Percentiles rank a stretch among this genome's conserved stretches.
phyloP scores from a whole-genome alignment of 1,140 invertebrate genomes.

The Halesus radiatus region DNA sequence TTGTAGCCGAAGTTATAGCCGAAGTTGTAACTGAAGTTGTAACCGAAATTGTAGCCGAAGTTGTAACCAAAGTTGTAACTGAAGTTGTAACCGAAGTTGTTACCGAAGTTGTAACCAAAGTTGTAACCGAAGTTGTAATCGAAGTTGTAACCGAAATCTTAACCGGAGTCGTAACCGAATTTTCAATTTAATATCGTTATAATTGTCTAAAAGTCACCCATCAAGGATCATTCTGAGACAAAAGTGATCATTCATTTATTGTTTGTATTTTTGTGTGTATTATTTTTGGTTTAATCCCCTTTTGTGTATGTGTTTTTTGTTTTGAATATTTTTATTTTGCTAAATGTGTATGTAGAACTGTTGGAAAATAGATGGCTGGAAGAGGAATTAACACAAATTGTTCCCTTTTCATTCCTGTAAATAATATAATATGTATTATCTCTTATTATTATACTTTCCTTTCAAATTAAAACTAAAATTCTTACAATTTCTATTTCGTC shows the following conservation, averaged over 20 bases:
- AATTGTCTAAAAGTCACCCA: no score
- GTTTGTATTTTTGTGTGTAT: constrained; percentile 51
- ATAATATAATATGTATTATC: no score
- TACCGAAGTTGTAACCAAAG: no score
- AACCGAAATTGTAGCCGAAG: no score
- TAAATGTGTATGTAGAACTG: constrained; percentile 60
- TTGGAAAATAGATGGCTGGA: background rate
- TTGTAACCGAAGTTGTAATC: no score
- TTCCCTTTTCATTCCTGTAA: background rate
- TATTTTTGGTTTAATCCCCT: constrained; percentile 62
- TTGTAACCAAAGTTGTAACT: no score
- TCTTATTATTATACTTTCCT: background rate
- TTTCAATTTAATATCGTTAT: no score
- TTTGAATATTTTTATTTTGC: constrained; percentile 48
- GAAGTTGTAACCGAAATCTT: no score
- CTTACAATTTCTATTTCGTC: background rate
- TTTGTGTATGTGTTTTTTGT: constrained; percentile 60
- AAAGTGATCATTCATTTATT: constrained; percentile 33
- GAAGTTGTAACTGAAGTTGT: no score
- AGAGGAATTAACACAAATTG: background rate
- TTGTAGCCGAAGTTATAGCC: no score
- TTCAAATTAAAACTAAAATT: constrained; percentile 3
- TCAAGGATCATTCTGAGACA: background rate
- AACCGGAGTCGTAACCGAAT: no score
- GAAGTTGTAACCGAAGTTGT: no score